Conservation (phyloP, 2,888 invertebrate genomes). For the Orchestes rusci region DNA sequence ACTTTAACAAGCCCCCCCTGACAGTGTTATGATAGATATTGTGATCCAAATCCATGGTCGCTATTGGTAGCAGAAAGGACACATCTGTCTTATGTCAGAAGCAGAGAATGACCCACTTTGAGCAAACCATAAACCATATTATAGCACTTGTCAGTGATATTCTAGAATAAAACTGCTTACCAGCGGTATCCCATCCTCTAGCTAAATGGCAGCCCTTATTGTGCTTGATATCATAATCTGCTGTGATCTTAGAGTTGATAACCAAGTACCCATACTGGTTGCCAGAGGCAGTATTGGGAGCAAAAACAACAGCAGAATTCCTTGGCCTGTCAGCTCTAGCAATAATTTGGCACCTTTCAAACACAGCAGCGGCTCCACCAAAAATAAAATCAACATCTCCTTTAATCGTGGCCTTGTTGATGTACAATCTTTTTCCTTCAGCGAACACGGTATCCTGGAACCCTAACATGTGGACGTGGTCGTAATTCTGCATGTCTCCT, state of each 20-base stretch:
- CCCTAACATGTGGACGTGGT: constrained; percentile 13
- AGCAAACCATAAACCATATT: too few species aligned
- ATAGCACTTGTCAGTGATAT: too few species aligned
- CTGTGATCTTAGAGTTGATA: constrained; percentile 12
- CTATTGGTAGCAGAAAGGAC: too few species aligned
- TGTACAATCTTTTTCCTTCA: constrained; percentile 8
- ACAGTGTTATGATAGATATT: too few species aligned
- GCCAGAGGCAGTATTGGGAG: constrained; percentile 12
- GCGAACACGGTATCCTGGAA: constrained; percentile 15
- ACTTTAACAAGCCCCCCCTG: too few species aligned
- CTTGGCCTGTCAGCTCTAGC: constrained; percentile 14
- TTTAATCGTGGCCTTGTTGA: constrained; percentile 10
- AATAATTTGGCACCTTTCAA: constrained; percentile 11
- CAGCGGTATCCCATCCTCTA: constrained; percentile 14
- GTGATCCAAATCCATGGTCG: too few species aligned
- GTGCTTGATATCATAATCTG: constrained; percentile 5
- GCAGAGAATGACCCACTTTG: too few species aligned
- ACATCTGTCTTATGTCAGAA: too few species aligned
- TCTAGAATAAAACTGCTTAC: constrained; percentile 14
- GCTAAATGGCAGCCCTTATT: constrained; percentile 9
- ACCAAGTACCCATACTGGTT: constrained; percentile 15
- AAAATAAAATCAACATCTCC: constrained; percentile 21
- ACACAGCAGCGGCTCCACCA: constrained; percentile 13
- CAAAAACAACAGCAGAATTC: constrained; percentile 10
- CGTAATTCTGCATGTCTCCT: constrained; percentile 12